A percentile compares a stretch with the other conserved stretches of the same genome.
phyloP scores from a whole-genome alignment of 1,140 invertebrate genomes.

The Neodiprion lecontei region DNA sequence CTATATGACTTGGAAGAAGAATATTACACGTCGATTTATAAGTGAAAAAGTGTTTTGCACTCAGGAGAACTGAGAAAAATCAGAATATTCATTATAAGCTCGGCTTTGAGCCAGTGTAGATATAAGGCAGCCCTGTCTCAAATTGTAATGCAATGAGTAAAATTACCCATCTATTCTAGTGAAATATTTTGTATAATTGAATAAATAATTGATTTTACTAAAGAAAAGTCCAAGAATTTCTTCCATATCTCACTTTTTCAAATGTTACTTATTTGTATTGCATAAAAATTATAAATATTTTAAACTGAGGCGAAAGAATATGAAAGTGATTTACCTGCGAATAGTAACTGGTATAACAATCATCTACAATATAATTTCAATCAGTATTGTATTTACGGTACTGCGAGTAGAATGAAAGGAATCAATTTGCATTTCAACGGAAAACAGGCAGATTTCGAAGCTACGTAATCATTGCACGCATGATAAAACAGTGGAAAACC shows the following conservation, averaged over 20 bases:
- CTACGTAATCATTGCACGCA: neutral
- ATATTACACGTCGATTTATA: slow-evolving; percentile 95
- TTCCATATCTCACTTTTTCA: too few relatives aligned
- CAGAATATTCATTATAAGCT: slow-evolving; percentile 24
- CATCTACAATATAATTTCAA: neutral
- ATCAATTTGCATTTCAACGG: slow-evolving; percentile 8
- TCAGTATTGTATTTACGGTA: neutral
- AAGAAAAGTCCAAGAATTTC: slow-evolving; percentile 7
- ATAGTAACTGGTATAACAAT: neutral
- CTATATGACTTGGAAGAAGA: slow-evolving; percentile 97
- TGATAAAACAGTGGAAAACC: neutral
- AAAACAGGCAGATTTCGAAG: neutral
- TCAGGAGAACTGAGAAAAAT: neutral
- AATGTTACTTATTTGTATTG: too few relatives aligned
- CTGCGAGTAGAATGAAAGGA: neutral
- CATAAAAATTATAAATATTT: too few relatives aligned
- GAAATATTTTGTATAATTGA: slow-evolving; percentile 38
- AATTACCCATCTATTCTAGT: slow-evolving; percentile 24
- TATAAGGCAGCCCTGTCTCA: slow-evolving; percentile 16
- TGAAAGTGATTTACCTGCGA: too few relatives aligned
- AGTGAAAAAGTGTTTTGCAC: slow-evolving; percentile 61
- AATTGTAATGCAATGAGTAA: neutral
- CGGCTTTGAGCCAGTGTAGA: slow-evolving; percentile 6
- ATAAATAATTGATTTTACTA: slow-evolving; percentile 35
- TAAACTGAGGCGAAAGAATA: too few relatives aligned